Evolutionary conservation across 2,888 invertebrate genomes (phyloP), one percentile per base, ranked within the genome.

Genomic region (Heteromyza rotundicornis): DNA sequence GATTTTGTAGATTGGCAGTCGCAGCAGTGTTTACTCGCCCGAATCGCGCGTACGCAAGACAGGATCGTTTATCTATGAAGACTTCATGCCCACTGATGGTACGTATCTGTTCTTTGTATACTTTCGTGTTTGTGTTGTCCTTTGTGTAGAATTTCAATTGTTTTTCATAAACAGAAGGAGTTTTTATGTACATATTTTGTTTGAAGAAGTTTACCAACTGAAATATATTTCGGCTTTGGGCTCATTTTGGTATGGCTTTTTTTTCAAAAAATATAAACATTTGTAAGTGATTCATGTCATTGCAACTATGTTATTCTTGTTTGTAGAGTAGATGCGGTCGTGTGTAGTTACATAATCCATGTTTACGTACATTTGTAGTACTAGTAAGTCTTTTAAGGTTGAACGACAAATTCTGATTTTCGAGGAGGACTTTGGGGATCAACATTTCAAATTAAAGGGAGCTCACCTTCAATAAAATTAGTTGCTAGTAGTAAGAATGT

Each of bases 41-140:
- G 96, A 96, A 84, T 96, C 96, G 50, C 89, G 96, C 75, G 96
- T 99, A 7, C 87, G 99, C 59, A 97, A 96, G 85, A 95, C 95
- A 54, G 99, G 99, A 50, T 98, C 97, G 12, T 99, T 95, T 84
- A 98, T 99, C 80, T 99, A 99, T 83, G 99, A 99, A 87, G 98
- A 99, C 84, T 99, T 99, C 84, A 99, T 99, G 97, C 98, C 98
- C 5, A 99, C 99, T 36, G 99, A 99, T 87, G 99, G 99, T 85
- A 86, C 86, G 86, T 77, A 70, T 63, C 14, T 40, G 2, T 40
- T 10, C 14, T 10, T 40, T 40, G 8, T 40, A n/a, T 32, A 5
- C 12, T 32, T 7, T 27, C 7, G 10, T 7, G 27, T 27, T 27
- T 27, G 64, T 16, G 32, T 24, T 40, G 27, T 40, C 16, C 24